Evolutionary conservation across 2,113 vertebrate genomes (phyloP), one percentile per base, ranked within the genome.

Genomic region (Piprites chloris): DNA sequence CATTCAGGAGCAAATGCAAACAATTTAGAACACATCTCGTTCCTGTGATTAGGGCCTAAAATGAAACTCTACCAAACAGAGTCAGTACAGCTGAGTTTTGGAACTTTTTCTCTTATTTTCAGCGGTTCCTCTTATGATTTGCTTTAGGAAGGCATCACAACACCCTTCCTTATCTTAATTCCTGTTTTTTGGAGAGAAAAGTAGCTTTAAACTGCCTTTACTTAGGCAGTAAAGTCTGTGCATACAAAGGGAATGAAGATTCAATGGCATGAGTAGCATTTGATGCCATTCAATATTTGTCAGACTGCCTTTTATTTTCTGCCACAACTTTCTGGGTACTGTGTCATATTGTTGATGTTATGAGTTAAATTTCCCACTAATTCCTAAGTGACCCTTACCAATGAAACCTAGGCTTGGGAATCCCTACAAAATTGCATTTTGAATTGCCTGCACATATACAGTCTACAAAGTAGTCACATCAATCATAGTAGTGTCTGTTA

Each of bases 1-100:
- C 94, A 97, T 93, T 97, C 56, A 13, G 82, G 92, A 95, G 96
- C 59, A 97, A 97, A 96, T 87, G 78, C 80, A 95, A 97, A 93
- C 89, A 93, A 95, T 95, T 96, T 95, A 95, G 69, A 97, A 85
- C 41, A 94, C 74, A 97, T 87, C 69, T 90, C 8, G 58, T 95
- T 95, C 77, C 80, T 96, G 75, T 3, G 42, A 97, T 95, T 97
- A 96, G 35, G 74, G 83, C 71, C 78, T 94, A 73, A 84, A 96
- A 82, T 76, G 84, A 95, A 97, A 72, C 18, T 56, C 47, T 89
- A 44, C 84, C 85, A 95, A 95, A 95, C 58, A 87, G 44, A 96
- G 85, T 65, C 81, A 85, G 14, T 26, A 62, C 30, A 90, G 65
- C 39, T 74, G 67, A 85, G 58, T 28, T 85, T 33, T 89, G 50